Evolutionary conservation across 1,140 invertebrate genomes (phyloP).

Genomic region (Amyelois transitella): DNA sequence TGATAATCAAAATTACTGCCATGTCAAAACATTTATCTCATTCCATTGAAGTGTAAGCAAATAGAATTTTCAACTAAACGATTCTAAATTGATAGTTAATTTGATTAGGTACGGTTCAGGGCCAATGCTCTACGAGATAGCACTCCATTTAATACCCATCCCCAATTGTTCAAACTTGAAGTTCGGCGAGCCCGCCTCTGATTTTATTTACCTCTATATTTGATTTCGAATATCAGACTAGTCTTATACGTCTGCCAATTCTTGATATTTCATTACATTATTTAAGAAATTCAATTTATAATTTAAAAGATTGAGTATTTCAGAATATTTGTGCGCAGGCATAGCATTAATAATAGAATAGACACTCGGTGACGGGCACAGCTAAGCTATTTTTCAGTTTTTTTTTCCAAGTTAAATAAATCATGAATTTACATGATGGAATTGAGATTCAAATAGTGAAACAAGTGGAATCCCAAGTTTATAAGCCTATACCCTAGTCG

Average conservation of each 20-base stretch:
- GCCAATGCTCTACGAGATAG: conserved; percentile 17
- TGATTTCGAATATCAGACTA: conserved; percentile 9
- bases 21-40: too few species aligned
- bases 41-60: not conserved
- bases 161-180: conserved; percentile 47
- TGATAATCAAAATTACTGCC: too few species aligned
- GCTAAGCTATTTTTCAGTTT: too few species aligned
- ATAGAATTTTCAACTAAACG: not conserved
- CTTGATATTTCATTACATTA: not conserved
- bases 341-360: too few species aligned
- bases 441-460: too few species aligned
- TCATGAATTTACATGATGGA: too few species aligned
- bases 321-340: too few species aligned
- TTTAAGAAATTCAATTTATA: not conserved
- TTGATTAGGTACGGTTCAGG: not conserved
- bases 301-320: too few species aligned
- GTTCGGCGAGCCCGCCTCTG: conserved; percentile 49
- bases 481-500: too few species aligned
- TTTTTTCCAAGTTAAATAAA: too few species aligned
- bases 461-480: too few species aligned
- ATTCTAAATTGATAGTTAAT: not conserved
- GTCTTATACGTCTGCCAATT: not conserved
- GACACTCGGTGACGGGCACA: too few species aligned
- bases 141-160: conserved; percentile 68
- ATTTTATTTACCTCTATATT: conserved; percentile 50